A percentile compares a stretch with the other conserved stretches of the same genome.
Evolutionary conservation across 2,113 vertebrate species (phyloP).

Genomic region (Formicarius rufipectus): DNA sequence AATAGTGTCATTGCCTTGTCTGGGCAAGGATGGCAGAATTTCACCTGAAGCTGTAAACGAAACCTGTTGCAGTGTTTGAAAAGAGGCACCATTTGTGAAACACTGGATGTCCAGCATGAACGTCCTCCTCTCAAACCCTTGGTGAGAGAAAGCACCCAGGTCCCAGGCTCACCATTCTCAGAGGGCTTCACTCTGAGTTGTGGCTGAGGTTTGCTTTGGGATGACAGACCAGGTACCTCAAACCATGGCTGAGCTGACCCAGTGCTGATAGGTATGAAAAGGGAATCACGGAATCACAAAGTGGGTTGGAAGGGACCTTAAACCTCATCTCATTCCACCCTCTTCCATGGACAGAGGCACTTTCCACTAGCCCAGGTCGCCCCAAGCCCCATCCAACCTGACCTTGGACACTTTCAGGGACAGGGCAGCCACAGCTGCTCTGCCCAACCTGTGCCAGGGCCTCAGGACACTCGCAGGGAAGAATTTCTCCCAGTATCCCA

Average conservation of each 20-base stretch:
- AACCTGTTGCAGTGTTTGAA: background rate
- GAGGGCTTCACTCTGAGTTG: background rate
- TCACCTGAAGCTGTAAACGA: background rate
- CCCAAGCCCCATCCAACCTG: background rate
- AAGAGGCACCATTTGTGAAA: background rate
- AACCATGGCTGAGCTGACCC: background rate
- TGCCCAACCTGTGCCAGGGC: background rate
- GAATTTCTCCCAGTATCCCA: background rate
- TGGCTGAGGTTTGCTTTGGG: background rate
- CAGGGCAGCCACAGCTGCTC: background rate
- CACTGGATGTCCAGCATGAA: background rate
- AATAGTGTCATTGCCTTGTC: background rate
- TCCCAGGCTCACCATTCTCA: background rate
- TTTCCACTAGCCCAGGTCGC: background rate
- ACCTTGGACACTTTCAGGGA: background rate
- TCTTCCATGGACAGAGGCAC: background rate
- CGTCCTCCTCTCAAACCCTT: background rate
- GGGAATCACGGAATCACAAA: background rate
- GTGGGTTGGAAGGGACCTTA: background rate
- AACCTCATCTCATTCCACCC: background rate
- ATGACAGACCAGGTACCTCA: accelerated
- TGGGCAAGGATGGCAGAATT: background rate
- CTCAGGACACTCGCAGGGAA: background rate
- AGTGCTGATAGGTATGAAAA: background rate
- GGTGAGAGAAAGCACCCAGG: background rate